phyloP scores from a whole-genome alignment of 2,797 vertebrate genomes.

The Sebastes nivosus region DNA sequence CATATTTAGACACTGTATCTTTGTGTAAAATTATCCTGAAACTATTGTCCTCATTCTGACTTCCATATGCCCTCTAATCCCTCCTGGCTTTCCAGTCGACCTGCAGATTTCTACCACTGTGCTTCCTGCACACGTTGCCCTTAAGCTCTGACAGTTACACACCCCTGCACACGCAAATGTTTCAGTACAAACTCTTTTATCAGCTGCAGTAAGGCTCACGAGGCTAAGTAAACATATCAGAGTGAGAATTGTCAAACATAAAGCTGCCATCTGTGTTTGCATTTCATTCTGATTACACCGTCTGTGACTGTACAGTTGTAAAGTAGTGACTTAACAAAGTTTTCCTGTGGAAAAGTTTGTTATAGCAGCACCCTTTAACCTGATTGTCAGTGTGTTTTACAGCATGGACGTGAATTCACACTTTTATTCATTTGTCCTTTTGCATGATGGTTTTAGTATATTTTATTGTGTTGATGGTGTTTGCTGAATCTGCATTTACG shows the following conservation, averaged over 20 bases:
- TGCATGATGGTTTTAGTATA: neutral
- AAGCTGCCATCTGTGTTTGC: slow-evolving; percentile 23
- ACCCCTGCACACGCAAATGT: neutral
- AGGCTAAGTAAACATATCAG: neutral
- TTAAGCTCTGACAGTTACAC: neutral
- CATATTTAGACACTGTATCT: too few species aligned
- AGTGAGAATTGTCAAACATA: neutral
- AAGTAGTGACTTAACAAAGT: neutral
- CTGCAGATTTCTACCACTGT: neutral
- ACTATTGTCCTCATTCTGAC: neutral
- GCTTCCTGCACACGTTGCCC: neutral
- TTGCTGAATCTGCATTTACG: neutral
- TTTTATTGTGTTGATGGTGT: neutral
- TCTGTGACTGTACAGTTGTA: neutral
- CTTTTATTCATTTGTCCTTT: neutral
- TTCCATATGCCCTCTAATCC: neutral
- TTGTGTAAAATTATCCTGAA: too few species aligned
- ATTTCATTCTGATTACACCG: neutral
- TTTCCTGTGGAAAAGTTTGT: neutral
- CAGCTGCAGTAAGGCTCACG: neutral
- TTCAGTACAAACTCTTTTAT: neutral
- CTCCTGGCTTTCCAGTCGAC: neutral
- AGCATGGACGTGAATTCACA: neutral
- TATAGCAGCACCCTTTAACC: neutral
- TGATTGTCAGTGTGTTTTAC: neutral